Evolutionary conservation across 2,888 invertebrate genomes (phyloP).

Genomic region (Drosophila prolongata): DNA sequence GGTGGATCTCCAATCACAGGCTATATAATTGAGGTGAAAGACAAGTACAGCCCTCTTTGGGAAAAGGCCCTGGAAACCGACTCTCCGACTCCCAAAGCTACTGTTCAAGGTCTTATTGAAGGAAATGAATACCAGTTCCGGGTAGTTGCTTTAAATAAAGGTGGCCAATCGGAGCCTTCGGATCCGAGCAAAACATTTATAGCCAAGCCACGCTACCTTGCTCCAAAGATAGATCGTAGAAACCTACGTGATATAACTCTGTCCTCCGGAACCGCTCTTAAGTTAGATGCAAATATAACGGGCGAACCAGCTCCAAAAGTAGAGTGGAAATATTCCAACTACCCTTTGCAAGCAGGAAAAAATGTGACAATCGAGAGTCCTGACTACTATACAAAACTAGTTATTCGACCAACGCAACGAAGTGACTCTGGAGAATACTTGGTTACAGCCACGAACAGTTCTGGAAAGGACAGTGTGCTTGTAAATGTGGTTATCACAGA

Average conservation of each 20-base stretch:
- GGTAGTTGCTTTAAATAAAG: slow-evolving; percentile 97
- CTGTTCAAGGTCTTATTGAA: slow-evolving; percentile 95
- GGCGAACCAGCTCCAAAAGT: slow-evolving; percentile 98
- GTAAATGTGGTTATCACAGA: slow-evolving; percentile 94
- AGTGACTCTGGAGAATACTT: slow-evolving; percentile 95
- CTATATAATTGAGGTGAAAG: slow-evolving; percentile 96
- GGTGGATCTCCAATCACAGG: slow-evolving; percentile 98
- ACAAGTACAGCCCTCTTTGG: slow-evolving; percentile 96
- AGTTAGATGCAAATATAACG: slow-evolving; percentile 95
- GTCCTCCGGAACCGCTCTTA: slow-evolving; percentile 96
- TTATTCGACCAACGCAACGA: slow-evolving; percentile 91
- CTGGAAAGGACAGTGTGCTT: slow-evolving; percentile 93
- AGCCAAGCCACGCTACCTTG: slow-evolving; percentile 94
- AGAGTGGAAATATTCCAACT: slow-evolving; percentile 95
- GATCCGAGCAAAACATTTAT: slow-evolving; percentile 93
- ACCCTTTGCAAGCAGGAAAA: slow-evolving; percentile 89
- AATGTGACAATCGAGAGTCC: slow-evolving; percentile 92
- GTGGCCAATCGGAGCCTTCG: slow-evolving; percentile 96
- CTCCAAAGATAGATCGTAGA: slow-evolving; percentile 97
- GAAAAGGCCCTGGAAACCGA: slow-evolving; percentile 95
- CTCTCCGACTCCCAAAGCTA: slow-evolving; percentile 89
- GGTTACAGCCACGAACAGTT: slow-evolving; percentile 93
- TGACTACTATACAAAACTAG: slow-evolving; percentile 94
- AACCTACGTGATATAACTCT: slow-evolving; percentile 95
- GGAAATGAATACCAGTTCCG: slow-evolving; percentile 99